Evolutionary conservation across 2,113 vertebrate genomes (phyloP).

Genomic region (Pygoscelis antarcticus): DNA sequence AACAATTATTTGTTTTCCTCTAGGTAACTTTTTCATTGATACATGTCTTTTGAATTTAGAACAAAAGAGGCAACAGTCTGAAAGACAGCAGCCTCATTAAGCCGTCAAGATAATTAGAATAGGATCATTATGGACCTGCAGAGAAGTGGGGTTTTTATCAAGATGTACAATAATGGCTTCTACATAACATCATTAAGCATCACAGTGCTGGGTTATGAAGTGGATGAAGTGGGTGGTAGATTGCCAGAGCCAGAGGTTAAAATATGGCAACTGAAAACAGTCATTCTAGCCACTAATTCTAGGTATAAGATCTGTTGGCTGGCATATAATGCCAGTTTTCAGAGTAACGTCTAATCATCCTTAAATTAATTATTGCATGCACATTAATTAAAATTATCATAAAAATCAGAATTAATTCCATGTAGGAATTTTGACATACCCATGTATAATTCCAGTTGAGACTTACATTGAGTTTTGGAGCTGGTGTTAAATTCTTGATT

Average conservation of each 20-base stretch:
- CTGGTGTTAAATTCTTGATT: background rate
- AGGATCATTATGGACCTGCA: background rate
- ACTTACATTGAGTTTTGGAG: background rate
- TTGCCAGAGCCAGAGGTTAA: background rate
- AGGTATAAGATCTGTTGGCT: background rate
- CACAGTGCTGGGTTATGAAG: background rate
- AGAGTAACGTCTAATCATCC: background rate
- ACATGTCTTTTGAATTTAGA: background rate
- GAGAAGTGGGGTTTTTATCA: background rate
- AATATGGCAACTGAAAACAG: background rate
- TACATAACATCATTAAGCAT: background rate
- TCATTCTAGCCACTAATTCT: background rate
- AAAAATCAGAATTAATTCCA: background rate
- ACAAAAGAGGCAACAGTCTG: background rate
- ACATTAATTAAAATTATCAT: background rate
- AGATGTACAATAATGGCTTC: background rate
- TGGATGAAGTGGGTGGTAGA: background rate
- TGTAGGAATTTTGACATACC: background rate
- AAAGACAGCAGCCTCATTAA: background rate
- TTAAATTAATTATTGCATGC: background rate
- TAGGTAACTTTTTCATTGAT: background rate
- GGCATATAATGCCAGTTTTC: background rate
- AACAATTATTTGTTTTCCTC: background rate
- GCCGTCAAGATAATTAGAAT: background rate
- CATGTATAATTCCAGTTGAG: background rate